These are phyloP conservation scores for Speoplatyrhinus poulsoni DNA, from an alignment of 2,113 vertebrate species.

Conservation along the genomic window DNA sequence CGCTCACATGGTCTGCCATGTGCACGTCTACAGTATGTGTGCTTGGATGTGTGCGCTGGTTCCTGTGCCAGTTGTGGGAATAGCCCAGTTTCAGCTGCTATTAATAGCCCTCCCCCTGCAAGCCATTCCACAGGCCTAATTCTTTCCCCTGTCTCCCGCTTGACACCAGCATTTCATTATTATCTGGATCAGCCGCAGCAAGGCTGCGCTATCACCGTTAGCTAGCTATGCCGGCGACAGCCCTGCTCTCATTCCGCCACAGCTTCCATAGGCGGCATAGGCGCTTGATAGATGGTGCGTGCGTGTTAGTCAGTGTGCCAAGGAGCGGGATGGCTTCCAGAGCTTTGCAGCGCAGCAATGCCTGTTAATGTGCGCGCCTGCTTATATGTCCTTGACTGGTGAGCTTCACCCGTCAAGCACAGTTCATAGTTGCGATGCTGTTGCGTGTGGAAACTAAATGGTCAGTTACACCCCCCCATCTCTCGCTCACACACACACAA, in stretches of 20 bases:
- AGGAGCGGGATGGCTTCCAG: conserved; percentile 48
- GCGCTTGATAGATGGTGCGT: conserved; percentile 30
- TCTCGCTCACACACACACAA: conserved; percentile 28
- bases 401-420: conserved; percentile 35
- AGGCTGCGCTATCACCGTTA: conserved; percentile 36
- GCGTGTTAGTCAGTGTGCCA: conserved; percentile 54
- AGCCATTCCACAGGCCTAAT: conserved; percentile 54
- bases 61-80: conserved; percentile 60
- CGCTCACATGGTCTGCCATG: conserved; percentile 14
- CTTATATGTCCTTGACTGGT: conserved; percentile 16
- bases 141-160: conserved; percentile 48
- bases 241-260: conserved; percentile 42
- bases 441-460: conserved; percentile 22
- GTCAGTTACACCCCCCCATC: conserved; percentile 18
- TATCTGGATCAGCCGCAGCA: conserved; percentile 48
- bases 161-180: conserved; percentile 67
- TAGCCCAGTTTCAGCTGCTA: conserved; percentile 64
- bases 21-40: conserved; percentile 19
- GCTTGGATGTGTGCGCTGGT: neutral
- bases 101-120: conserved; percentile 60
- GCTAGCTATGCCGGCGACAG: conserved; percentile 39
- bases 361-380: conserved; percentile 6
- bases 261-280: conserved; percentile 56
- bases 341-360: conserved; percentile 40
- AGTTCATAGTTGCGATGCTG: conserved; percentile 12